phyloP scores from a whole-genome alignment of 2,113 vertebrate genomes.

The Erinaceus europaeus region DNA sequence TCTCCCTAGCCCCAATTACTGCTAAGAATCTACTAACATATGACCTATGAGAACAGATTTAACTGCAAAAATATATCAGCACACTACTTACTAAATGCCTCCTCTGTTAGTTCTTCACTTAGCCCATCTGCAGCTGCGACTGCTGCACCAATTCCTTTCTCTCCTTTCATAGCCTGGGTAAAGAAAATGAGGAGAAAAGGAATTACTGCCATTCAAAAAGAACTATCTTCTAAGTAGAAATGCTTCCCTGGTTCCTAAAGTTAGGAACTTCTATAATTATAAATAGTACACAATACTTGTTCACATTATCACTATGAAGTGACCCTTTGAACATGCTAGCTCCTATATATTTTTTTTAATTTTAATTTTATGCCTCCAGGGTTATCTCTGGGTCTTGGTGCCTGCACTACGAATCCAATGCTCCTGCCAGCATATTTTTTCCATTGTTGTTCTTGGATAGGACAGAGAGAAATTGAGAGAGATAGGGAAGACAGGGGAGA shows the following conservation, averaged over 20 bases:
- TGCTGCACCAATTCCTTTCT: constrained; percentile 93
- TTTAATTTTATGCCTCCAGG: too few relatives aligned
- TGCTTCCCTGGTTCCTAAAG: constrained; percentile 6
- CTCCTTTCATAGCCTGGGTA: constrained; percentile 96
- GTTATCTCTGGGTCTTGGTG: too few relatives aligned
- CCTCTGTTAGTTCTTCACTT: constrained; percentile 95
- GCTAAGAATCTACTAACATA: neutral
- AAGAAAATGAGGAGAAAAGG: neutral
- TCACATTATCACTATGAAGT: too few relatives aligned
- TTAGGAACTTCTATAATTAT: neutral
- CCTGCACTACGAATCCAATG: too few relatives aligned
- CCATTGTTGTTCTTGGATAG: too few relatives aligned
- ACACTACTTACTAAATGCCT: constrained; percentile 92
- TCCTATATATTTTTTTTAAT: too few relatives aligned
- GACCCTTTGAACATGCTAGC: too few relatives aligned
- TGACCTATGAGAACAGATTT: neutral
- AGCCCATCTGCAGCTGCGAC: constrained; percentile 89
- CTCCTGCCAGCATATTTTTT: too few relatives aligned
- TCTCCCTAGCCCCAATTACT: neutral
- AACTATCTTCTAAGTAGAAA: constrained; percentile 17
- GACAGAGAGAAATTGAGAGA: too few relatives aligned
- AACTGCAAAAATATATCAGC: neutral
- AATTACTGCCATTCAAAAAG: neutral
- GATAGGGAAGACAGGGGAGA: too few relatives aligned
- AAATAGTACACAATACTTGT: too few relatives aligned